Conservation (phyloP, 2,888 invertebrate species). For the Omphaloscelis lunosa region DNA sequence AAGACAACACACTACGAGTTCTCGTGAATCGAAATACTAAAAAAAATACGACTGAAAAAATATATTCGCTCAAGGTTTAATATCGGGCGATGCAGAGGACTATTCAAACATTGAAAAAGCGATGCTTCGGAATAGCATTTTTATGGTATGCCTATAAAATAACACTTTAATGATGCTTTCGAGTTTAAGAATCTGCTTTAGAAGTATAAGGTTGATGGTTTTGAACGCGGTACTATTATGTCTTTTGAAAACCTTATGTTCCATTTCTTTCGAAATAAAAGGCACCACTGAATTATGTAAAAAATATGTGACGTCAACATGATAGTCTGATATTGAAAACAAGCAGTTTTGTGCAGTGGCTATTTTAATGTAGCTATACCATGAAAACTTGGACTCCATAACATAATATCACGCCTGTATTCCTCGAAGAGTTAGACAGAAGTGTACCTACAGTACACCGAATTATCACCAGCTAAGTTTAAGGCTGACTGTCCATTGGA, state of each 20-base stretch:
- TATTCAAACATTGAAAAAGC: background rate
- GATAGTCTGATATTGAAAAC: background rate
- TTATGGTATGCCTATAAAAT: conserved; percentile 41
- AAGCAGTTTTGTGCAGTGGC: background rate
- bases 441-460: too few species aligned
- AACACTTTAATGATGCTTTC: conserved; percentile 26
- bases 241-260: background rate
- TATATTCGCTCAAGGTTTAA: conserved; percentile 14
- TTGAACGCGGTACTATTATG: background rate
- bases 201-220: conserved; percentile 7
- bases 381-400: background rate
- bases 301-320: background rate
- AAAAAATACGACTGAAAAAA: conserved; percentile 34
- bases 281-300: background rate
- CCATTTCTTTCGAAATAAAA: background rate
- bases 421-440: too few species aligned
- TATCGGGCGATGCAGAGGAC: conserved; percentile 9
- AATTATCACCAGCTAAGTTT: too few species aligned
- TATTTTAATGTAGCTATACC: background rate
- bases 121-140: conserved; percentile 8
- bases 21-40: conserved; percentile 8
- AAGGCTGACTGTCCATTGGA: too few species aligned
- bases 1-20: background rate
- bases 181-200: conserved; percentile 18
- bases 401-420: too few species aligned